Evolutionary conservation across 37 sponge, comb jelly and placozoan species (phyloP).

Genomic region (Hormiphora californensis): DNA sequence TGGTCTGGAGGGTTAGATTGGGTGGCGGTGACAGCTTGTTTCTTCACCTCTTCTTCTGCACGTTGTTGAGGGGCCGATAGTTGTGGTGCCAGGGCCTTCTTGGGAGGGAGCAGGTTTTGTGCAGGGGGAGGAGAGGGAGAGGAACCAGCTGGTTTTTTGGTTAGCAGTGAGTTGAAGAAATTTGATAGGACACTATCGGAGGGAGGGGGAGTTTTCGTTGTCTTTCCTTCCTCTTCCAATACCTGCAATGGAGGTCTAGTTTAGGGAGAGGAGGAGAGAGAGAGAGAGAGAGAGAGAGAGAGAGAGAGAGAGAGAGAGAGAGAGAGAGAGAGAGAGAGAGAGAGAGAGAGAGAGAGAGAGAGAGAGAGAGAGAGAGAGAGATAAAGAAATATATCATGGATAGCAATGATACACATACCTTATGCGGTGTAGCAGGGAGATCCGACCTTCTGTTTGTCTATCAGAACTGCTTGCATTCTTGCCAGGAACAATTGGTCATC

Average conservation of each 20-base stretch:
- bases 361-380: no score
- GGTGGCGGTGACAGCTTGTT: not conserved
- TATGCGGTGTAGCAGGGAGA: not conserved
- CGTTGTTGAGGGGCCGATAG: not conserved
- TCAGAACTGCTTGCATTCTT: constrained; percentile 3
- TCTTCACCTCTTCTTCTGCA: not conserved
- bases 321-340: no score
- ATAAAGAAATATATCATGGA: no score
- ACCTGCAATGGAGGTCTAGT: no score
- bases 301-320: no score
- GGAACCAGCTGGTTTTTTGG: constrained; percentile 8
- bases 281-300: no score
- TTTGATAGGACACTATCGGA: not conserved
- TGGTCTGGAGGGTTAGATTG: not conserved
- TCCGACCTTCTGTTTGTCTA: not conserved
- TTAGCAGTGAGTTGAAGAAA: constrained; percentile 42
- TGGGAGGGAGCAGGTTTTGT: not conserved
- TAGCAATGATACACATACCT: no score
- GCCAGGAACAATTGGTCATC: constrained; percentile 27
- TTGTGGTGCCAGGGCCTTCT: constrained; percentile 12
- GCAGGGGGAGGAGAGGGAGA: not conserved
- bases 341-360: no score
- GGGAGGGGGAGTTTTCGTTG: not conserved
- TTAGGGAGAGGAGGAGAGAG: no score
- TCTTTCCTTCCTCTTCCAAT: no score